Evolutionary conservation across 2,797 vertebrate genomes (phyloP).

Genomic region (Sebastes miniatus): DNA sequence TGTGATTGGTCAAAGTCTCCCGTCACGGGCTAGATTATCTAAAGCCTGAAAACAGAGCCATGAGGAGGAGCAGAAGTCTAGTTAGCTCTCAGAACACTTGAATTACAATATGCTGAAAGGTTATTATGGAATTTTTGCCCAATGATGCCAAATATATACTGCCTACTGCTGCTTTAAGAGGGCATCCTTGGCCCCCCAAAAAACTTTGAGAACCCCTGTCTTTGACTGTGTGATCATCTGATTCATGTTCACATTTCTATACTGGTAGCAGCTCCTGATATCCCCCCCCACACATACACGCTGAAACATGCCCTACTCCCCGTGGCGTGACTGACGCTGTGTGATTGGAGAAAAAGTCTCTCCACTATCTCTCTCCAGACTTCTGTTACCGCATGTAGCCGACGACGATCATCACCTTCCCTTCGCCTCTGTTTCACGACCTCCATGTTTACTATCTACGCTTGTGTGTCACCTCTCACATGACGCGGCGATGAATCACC

Average conservation of each 20-base stretch:
- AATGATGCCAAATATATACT: too few relatives aligned
- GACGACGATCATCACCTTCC: conserved; percentile 45
- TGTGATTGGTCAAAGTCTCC: too few relatives aligned
- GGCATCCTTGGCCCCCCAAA: rapidly evolving
- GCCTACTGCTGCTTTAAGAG: too few relatives aligned
- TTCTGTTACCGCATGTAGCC: conserved; percentile 48
- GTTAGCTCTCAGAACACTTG: too few relatives aligned
- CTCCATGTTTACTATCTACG: conserved; percentile 7
- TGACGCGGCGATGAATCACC: conserved; percentile 43
- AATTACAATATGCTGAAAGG: too few relatives aligned
- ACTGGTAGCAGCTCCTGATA: background rate
- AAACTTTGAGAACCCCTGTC: too few relatives aligned
- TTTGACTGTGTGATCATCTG: conserved; percentile 20
- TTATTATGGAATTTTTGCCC: too few relatives aligned
- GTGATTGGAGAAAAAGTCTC: conserved; percentile 35
- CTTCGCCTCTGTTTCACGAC: conserved; percentile 16
- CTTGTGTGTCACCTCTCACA: conserved; percentile 37
- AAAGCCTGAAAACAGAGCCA: too few relatives aligned
- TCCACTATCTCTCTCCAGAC: conserved; percentile 15
- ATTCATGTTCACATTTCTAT: conserved; percentile 2
- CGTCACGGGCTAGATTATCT: rapidly evolving
- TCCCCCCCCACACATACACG: background rate
- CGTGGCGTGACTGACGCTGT: conserved; percentile 34
- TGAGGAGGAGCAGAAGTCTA: too few relatives aligned
- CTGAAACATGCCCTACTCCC: conserved; percentile 18